Evolutionary conservation across 2,888 invertebrate genomes (phyloP).

Genomic region (Idaea dimidiata): DNA sequence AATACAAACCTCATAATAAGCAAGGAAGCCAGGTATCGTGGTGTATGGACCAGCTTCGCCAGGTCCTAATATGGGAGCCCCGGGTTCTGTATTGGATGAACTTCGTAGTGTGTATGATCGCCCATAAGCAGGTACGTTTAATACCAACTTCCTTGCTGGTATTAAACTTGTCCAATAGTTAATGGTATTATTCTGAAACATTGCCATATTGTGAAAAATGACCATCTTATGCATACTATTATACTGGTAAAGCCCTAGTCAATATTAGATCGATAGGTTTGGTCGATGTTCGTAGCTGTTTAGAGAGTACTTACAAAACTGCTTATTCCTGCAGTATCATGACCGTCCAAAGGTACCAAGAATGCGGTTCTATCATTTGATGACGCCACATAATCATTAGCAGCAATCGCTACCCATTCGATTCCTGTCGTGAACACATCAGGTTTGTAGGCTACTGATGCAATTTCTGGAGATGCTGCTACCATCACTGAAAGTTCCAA

Average conservation of each 20-base stretch:
- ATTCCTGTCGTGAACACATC: slow-evolving; percentile 83
- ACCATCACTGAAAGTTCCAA: slow-evolving; percentile 86
- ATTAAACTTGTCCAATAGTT: slow-evolving; percentile 87
- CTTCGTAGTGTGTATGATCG: slow-evolving; percentile 86
- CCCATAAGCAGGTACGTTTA: slow-evolving; percentile 89
- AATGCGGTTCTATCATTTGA: slow-evolving; percentile 88
- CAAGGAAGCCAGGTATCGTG: slow-evolving; percentile 86
- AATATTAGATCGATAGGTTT: neutral
- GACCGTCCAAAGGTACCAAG: slow-evolving; percentile 86
- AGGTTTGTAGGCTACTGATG: slow-evolving; percentile 87
- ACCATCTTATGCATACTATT: too few species aligned
- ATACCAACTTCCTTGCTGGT: slow-evolving; percentile 83
- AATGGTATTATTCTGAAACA: slow-evolving; percentile 83
- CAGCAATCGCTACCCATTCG: slow-evolving; percentile 91
- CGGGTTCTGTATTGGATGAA: slow-evolving; percentile 72
- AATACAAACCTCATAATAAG: slow-evolving; percentile 86
- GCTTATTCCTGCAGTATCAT: slow-evolving; percentile 82
- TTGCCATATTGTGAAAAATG: neutral
- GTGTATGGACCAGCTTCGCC: slow-evolving; percentile 87
- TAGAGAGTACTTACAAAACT: slow-evolving; percentile 82
- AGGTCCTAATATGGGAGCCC: slow-evolving; percentile 82
- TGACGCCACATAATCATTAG: slow-evolving; percentile 90
- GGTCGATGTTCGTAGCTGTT: neutral
- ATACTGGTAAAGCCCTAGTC: neutral
- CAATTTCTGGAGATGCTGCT: slow-evolving; percentile 86